A percentile compares a stretch with the other conserved stretches of the same genome.
Evolutionary conservation across 1,140 invertebrate species (phyloP).

Genomic region (Drosophila equinoxialis): DNA sequence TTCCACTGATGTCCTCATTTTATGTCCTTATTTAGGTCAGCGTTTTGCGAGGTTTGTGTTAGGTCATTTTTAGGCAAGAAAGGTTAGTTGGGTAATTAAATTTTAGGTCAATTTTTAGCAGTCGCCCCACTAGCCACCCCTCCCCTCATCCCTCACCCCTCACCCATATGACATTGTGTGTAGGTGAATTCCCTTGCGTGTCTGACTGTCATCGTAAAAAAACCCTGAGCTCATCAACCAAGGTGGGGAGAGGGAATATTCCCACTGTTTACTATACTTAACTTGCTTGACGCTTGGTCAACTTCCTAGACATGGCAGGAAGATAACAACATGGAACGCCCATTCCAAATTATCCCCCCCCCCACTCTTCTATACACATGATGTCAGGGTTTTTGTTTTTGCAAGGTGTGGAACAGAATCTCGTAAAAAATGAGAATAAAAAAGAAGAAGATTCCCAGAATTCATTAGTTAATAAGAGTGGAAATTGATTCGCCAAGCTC

Average conservation of each 20-base stretch:
- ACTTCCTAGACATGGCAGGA: conserved; percentile 2
- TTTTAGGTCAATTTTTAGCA: conserved; percentile 50
- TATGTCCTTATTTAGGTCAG: conserved; percentile 2
- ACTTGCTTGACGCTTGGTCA: conserved; percentile 5
- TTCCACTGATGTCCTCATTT: not conserved
- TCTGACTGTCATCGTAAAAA: conserved; percentile 48
- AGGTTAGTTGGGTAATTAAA: conserved; percentile 58
- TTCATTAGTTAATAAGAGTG: too few species aligned
- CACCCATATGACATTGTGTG: conserved; percentile 21
- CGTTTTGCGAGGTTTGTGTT: not conserved
- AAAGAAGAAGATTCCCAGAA: not conserved
- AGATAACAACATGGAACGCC: conserved; percentile 8
- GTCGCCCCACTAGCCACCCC: not conserved
- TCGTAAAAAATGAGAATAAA: not conserved
- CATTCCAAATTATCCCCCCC: not conserved
- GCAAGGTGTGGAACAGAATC: not conserved
- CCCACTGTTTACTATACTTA: conserved; percentile 36
- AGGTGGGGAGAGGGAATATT: not conserved
- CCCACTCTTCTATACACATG: not conserved
- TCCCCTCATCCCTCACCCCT: too few species aligned
- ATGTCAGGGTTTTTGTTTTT: not conserved
- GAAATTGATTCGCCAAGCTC: too few species aligned
- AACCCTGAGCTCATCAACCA: conserved; percentile 49
- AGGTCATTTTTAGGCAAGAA: conserved; percentile 29
- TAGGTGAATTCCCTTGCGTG: conserved; percentile 50